Conservation (phyloP, 2,797 vertebrate species). For the Eulemur coronatus region DNA sequence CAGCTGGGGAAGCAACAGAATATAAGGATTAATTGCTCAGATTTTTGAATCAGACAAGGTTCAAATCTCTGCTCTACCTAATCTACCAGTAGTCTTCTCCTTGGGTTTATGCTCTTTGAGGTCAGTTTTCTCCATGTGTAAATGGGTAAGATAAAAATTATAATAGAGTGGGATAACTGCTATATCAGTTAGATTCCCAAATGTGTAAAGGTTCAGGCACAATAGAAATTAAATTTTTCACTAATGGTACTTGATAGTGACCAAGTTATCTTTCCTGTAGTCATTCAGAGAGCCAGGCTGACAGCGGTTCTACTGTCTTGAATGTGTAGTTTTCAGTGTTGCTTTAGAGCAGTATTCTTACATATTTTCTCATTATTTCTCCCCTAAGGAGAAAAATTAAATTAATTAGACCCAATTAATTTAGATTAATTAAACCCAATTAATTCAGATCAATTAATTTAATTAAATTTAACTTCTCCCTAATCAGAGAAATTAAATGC, state of each 20-base stretch:
- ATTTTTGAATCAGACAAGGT: constrained; percentile 1
- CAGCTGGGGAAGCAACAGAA: background rate
- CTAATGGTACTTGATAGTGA: background rate
- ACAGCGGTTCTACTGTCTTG: background rate
- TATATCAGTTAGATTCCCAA: background rate
- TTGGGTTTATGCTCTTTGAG: background rate
- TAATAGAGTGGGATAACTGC: background rate
- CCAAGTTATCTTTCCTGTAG: background rate
- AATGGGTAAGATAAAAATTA: background rate
- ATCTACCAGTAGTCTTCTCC: background rate
- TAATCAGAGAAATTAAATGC: constrained; percentile 39
- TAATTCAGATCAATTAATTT: constrained; percentile 60
- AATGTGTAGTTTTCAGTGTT: background rate
- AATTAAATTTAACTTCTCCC: constrained; percentile 46
- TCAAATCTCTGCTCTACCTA: background rate
- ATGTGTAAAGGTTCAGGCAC: background rate
- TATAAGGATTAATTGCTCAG: background rate
- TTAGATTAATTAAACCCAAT: constrained; percentile 49
- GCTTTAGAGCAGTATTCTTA: background rate
- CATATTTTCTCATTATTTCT: constrained; percentile 19
- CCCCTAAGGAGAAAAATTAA: constrained; percentile 33
- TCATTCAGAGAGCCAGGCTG: background rate
- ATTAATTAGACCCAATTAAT: constrained; percentile 31
- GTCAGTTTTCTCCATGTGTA: background rate
- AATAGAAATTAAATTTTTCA: background rate